Evolutionary conservation across 2,797 vertebrate species (phyloP), one percentile per base, ranked within the genome.

Genomic region (Momotus momota): DNA sequence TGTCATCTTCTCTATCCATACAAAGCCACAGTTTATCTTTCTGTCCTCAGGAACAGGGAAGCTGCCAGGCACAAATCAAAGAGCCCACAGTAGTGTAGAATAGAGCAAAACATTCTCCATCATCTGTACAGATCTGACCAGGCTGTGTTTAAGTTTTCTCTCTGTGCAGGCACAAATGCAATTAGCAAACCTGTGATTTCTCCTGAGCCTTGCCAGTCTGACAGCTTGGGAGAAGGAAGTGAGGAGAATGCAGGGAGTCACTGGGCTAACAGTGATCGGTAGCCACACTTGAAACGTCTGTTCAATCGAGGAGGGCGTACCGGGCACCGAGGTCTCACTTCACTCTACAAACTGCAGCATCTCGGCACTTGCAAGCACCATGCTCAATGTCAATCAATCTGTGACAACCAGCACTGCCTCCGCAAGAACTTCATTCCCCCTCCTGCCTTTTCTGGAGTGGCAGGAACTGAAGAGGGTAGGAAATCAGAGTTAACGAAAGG

Each of bases 181-280:
- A 86, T 96, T 96, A 95, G 92, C 83, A 97, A 97, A 96, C 88
- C 88, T 96, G 89, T 95, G 92, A 92, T 96, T 96, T 94, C 90
- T 97, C 92, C 92, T 95, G 86, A 92, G 94, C 82, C 71, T 84
- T 96, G 83, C 94, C 93, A 96, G 81, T 91, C 83, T 95, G 93
- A 95, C 92, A 97, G 94, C 85, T 78, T 95, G 94, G 84, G 91
- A 96, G 86, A 93, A 91, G 69, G 81, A 93, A 96, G 77, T 70
- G 91, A 96, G 78, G 90, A 93, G 71, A 80, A 96, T 81, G 84
- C 77, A 90, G 86, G 84, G 88, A 92, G 61, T 89, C 75, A 49
- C 62, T 85, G 87, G 77, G 89, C 91, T 95, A 93, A 81, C 71
- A 57, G 58, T 91, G 91, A 93, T 93, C 40, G 1, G 81, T 94